Evolutionary conservation across 2,797 vertebrate species (phyloP), one percentile per base, ranked within the genome.

Genomic region (Florisuga fusca): DNA sequence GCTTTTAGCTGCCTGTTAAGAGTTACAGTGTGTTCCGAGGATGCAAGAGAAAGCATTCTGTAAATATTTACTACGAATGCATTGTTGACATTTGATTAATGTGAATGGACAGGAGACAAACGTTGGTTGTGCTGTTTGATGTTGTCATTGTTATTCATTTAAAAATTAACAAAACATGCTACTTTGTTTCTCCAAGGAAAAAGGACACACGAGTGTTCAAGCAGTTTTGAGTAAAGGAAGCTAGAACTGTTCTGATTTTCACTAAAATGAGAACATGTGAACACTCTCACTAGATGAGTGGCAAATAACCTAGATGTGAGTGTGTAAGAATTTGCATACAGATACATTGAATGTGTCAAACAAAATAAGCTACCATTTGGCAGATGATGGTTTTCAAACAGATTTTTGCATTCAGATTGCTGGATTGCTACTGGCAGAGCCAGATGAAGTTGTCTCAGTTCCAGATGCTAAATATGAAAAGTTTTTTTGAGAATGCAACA

Each of bases 71-170:
- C 41, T 81, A 41, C 1, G 3, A 81, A 63, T 53, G 10, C n/a
- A 74, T 79, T 90, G 53, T 81, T 91, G 74, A 61, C 4, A 26
- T 25, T 87, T 89, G 63, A 87, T 86, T 88, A 76, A 88, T 82
- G 6, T 36, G 31, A 87, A 48, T 22, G 74, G 66, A 62, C 29
- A 86, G 75, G 77, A 63, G 20, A 69, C 7, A 82, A 89, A 64
- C 2, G 0, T 50, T 75, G 18, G 20, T 73, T 61, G 38, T 46
- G 83, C 34, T 72, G 11, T 73, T 91, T 79, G 87, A 69, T 29
- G 15, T 25, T 86, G 12, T 58, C 8, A 7, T 69, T 43, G 26
- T 78, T 73, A 29, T 53, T 88, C 8, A 41, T 81, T 88, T 66
- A 41, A 41, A 41, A 41, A 41, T 41, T 41, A 41, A 41, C 38